A percentile compares a stretch with the other conserved stretches of the same genome.
These are phyloP conservation scores for Acinonyx jubatus DNA, from an alignment of 2,113 vertebrate species.

Conservation along the genomic window DNA sequence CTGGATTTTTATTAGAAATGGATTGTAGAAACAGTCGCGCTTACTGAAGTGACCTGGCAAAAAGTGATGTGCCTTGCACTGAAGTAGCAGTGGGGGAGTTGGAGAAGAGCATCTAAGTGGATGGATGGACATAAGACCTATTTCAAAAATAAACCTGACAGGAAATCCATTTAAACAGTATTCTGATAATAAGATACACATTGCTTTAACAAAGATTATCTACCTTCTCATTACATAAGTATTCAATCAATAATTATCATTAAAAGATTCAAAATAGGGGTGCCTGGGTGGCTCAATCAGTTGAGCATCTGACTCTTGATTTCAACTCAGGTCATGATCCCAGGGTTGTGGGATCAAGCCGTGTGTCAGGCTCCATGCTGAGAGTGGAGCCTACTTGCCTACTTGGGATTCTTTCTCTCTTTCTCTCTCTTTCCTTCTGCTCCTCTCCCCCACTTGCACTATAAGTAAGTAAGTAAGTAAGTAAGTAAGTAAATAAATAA, in stretches of 20 bases:
- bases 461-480: no score
- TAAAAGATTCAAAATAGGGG: background rate
- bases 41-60: background rate
- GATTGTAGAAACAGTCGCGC: background rate
- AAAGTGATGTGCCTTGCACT: background rate
- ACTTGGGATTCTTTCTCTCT: no score
- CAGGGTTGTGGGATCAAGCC: no score
- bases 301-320: no score
- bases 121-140: background rate
- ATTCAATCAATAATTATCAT: background rate
- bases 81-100: no score
- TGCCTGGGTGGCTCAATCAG: no score
- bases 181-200: background rate
- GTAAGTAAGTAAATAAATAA: rapidly evolving
- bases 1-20: background rate
- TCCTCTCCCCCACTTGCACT: no score
- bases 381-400: no score
- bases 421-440: no score
- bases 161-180: background rate
- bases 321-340: no score
- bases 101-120: background rate
- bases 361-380: no score
- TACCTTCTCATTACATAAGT: background rate
- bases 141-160: background rate
- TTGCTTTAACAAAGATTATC: background rate